Conservation (phyloP, 2,888 invertebrate genomes). For the Pilophorus perplexus region DNA sequence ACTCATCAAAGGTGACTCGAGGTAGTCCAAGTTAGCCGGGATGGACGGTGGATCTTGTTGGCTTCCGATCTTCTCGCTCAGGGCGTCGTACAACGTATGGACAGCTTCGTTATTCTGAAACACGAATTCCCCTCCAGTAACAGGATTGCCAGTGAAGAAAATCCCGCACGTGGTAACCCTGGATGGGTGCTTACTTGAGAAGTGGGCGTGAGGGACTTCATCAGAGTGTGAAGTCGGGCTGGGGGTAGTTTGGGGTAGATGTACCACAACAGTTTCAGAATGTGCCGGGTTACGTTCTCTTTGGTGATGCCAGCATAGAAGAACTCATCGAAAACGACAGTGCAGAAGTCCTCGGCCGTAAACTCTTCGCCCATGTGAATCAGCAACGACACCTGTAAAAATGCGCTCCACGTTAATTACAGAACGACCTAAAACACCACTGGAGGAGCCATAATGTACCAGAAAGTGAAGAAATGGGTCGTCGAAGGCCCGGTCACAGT, state of each 20-base stretch:
- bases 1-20: slow-evolving; percentile 80
- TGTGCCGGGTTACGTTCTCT: slow-evolving; percentile 88
- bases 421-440: too few species aligned
- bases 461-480: slow-evolving; percentile 93
- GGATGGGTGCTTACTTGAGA: slow-evolving; percentile 55
- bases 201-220: slow-evolving; percentile 71
- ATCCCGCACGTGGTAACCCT: too few species aligned
- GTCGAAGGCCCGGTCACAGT: slow-evolving; percentile 88
- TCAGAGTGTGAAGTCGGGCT: slow-evolving; percentile 71
- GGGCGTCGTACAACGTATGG: slow-evolving; percentile 71
- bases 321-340: slow-evolving; percentile 92
- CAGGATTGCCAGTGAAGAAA: too few species aligned
- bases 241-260: slow-evolving; percentile 81
- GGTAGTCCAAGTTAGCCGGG: slow-evolving; percentile 67
- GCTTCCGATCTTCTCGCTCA: slow-evolving; percentile 74
- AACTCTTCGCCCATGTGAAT: slow-evolving; percentile 91
- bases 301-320: slow-evolving; percentile 84
- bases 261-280: slow-evolving; percentile 87
- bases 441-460: slow-evolving; percentile 58
- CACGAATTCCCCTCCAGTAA: too few species aligned
- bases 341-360: slow-evolving; percentile 89
- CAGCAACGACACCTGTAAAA: slow-evolving; percentile 66
- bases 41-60: slow-evolving; percentile 62
- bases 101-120: slow-evolving; percentile 79
- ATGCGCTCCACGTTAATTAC: too few species aligned